Base-by-base conservation (phyloP, 2,113 vertebrate species). In the Serinus canaria region DNA sequence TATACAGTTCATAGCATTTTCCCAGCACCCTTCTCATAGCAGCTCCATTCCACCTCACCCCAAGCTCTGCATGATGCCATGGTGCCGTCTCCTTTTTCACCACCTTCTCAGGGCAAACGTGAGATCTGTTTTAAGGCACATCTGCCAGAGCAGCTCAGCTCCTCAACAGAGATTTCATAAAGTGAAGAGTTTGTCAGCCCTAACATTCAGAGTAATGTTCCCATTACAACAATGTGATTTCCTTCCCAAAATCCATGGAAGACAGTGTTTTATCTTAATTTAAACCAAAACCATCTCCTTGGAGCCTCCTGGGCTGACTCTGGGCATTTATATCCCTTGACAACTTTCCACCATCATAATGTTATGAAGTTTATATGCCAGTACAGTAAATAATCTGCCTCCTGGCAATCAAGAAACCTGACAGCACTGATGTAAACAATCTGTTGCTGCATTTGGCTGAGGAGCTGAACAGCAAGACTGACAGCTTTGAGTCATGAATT, bases 381-480 rank as follows among this genome's bases (percentile, higher is more conserved):
- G 94, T 83, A 94, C 83, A 89, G 76, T 97, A 97, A 95, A 96
- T 95, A 95, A 90, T 86, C 90, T 97, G 96, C 95, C 92, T 96
- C 86, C 89, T 20, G 19, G 94, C 91, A 86, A 97, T 95, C 90
- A 83, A 94, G 89, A 93, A 96, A 92, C 52, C 69, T 11, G 39
- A 81, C 79, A 95, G 88, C 47, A 35, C 64, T 66, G 84, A 95
- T 91, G 70, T 88, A 93, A 96, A 94, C 87, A 96, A 92, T 90
- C 87, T 85, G 75, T 83, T 23, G 55, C 79, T 94, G 87, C 10
- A 16, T 74, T 91, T 83, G 64, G 47, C 55, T 77, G 60, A 49
- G 87, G 60, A 93, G 43, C 39, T 11, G 37, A 83, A 76, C 8
- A 13, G 76, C 39, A 75, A 63, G 75, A 88, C 75, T 41, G 60